Evolutionary conservation across 2,113 vertebrate species (phyloP), one percentile per base, ranked within the genome.

Genomic region (Tympanuchus pallidicinctus): DNA sequence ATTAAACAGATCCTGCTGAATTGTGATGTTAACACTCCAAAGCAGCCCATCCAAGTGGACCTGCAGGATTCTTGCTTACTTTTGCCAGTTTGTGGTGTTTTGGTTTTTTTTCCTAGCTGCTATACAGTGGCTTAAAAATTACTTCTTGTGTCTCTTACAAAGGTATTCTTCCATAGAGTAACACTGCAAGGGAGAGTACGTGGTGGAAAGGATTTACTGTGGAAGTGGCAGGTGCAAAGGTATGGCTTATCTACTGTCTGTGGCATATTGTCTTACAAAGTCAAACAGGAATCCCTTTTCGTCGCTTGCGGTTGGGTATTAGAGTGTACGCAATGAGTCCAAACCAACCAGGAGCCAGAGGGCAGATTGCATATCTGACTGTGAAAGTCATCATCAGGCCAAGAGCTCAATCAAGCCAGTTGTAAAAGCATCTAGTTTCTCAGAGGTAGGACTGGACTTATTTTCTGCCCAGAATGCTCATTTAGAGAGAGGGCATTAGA

Each of bases 391-490:
- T 78, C 82, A 66, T 43, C 69, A 45, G 82, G 85, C 93, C 94
- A 95, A 96, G 79, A 75, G 28, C 48, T 94, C 76, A 67, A 72
- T 65, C 89, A 94, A 76, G 57, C 79, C 85, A 81, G 57, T 75
- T 96, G 95, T 88, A 96, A 91, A 96, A 90, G 69, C 88, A 92
- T 94, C 88, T 90, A 78, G 76, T 88, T 77, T 36, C 82, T 72
- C 90, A 86, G 95, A 94, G 85, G 86, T 72, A 90, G 85, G 43
- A 75, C 80, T 94, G 94, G 85, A 90, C 96, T 97, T 88, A 65
- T 91, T 70, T 81, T 78, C 76, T 94, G 82, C 85, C 85, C 86
- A 81, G 85, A 42, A 20, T 0, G 3, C 70, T 94, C 82, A 36
- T 45, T 93, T 89, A 77, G 80, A 83, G 90, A 70, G 43, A 36